These are phyloP conservation scores for Macrosiphum euphorbiae DNA, from an alignment of 2,888 invertebrate genomes.

Conservation along the genomic window DNA sequence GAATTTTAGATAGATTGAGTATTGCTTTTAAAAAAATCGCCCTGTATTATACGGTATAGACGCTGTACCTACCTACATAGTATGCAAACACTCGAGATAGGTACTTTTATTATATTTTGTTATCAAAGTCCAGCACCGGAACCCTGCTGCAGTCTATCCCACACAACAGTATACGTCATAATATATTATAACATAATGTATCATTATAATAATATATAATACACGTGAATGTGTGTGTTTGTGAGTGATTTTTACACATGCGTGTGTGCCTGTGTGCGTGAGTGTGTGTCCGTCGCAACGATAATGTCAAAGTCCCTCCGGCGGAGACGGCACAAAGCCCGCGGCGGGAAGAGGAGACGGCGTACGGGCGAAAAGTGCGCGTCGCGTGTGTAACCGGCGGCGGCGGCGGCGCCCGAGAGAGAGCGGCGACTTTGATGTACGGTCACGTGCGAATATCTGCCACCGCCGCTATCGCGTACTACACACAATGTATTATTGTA, in stretches of 20 bases:
- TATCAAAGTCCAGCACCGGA: slow-evolving; percentile 12
- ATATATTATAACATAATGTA: background rate
- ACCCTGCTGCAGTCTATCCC: background rate
- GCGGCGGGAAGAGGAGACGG: background rate
- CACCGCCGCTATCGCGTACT: background rate
- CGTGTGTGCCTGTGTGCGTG: background rate
- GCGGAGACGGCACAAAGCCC: background rate
- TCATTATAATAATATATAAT: background rate
- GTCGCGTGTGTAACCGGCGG: background rate
- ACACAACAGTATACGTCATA: background rate
- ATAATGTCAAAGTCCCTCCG: slow-evolving; percentile 30
- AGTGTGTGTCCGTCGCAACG: background rate
- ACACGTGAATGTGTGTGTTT: background rate
- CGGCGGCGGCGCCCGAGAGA: background rate
- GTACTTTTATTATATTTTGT: background rate
- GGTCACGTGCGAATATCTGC: slow-evolving; percentile 4
- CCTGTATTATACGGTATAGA: background rate
- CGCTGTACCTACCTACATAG: background rate
- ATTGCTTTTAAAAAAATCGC: background rate
- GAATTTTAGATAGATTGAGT: background rate
- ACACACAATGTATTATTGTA: background rate
- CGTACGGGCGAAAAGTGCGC: background rate
- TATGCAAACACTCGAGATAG: background rate
- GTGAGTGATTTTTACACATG: background rate
- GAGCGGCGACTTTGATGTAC: slow-evolving; percentile 27